Conservation (phyloP, 1,140 invertebrate genomes). For the Centruroides sculpturatus region DNA sequence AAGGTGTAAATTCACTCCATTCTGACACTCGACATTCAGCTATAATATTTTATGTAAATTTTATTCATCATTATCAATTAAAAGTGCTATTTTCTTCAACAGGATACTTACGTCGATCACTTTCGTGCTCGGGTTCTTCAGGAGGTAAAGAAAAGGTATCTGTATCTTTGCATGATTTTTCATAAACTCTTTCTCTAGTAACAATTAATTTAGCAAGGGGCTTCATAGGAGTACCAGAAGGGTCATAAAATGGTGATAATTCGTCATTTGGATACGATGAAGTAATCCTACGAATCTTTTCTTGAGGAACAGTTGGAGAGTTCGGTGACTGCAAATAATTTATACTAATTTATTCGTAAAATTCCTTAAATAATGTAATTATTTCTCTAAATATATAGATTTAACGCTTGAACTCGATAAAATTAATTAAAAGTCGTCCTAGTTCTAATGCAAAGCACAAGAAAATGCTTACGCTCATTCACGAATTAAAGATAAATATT, state of each 20-base stretch:
- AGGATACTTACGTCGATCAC: not conserved
- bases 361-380: too few species aligned
- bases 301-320: slow-evolving; percentile 30
- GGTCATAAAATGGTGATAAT: slow-evolving; percentile 35
- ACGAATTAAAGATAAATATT: too few species aligned
- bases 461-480: too few species aligned
- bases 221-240: slow-evolving; percentile 25
- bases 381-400: too few species aligned
- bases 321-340: slow-evolving; percentile 24
- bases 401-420: too few species aligned
- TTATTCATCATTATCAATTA: too few species aligned
- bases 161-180: slow-evolving; percentile 6
- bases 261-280: slow-evolving; percentile 28
- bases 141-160: too few species aligned
- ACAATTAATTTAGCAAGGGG: slow-evolving; percentile 29
- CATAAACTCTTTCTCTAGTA: slow-evolving; percentile 12
- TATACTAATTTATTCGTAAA: too few species aligned
- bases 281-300: slow-evolving; percentile 33
- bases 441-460: too few species aligned
- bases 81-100: too few species aligned
- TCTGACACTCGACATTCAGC: slow-evolving; percentile 33
- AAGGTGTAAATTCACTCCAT: slow-evolving; percentile 39
- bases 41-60: not conserved
- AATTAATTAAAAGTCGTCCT: too few species aligned
- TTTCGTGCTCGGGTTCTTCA: too few species aligned